These are phyloP conservation scores for Lutjanus argentimaculatus DNA, from an alignment of 2,797 vertebrate species.

Conservation along the genomic window DNA sequence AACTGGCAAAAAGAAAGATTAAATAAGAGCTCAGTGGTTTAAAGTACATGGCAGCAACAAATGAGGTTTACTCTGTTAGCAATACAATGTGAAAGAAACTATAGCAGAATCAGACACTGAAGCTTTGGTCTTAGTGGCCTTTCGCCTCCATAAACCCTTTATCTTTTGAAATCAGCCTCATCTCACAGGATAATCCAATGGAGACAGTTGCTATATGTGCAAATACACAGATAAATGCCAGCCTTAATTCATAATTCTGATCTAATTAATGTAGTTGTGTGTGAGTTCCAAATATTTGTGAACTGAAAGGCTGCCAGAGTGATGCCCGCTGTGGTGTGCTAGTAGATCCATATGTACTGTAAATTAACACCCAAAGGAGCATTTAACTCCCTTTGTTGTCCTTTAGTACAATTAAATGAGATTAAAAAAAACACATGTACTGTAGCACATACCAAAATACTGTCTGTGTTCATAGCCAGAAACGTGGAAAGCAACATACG, in stretches of 20 bases:
- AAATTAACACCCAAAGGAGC: background rate
- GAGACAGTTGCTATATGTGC: background rate
- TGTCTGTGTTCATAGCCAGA: background rate
- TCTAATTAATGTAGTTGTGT: background rate
- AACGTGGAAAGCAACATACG: background rate
- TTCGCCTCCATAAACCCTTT: background rate
- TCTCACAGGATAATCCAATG: background rate
- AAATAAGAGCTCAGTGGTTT: slow-evolving; percentile 26
- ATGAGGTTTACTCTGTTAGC: slow-evolving; percentile 9
- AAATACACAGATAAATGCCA: background rate
- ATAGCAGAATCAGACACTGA: background rate
- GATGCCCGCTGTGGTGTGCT: background rate
- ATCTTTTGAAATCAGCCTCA: background rate
- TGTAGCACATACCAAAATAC: background rate
- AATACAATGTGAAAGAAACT: background rate
- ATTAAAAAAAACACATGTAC: background rate
- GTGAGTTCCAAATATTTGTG: background rate
- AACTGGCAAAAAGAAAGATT: slow-evolving; percentile 14
- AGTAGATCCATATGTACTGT: background rate
- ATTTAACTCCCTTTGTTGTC: background rate
- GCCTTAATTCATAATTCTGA: background rate
- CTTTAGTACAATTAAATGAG: background rate
- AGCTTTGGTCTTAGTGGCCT: background rate
- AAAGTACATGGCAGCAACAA: background rate
- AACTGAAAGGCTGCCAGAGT: background rate